Percentiles rank a stretch among this genome's conserved stretches.
These are phyloP conservation scores for Myotis lucifugus DNA, from an alignment of 2,113 vertebrate genomes.

Conservation along the genomic window DNA sequence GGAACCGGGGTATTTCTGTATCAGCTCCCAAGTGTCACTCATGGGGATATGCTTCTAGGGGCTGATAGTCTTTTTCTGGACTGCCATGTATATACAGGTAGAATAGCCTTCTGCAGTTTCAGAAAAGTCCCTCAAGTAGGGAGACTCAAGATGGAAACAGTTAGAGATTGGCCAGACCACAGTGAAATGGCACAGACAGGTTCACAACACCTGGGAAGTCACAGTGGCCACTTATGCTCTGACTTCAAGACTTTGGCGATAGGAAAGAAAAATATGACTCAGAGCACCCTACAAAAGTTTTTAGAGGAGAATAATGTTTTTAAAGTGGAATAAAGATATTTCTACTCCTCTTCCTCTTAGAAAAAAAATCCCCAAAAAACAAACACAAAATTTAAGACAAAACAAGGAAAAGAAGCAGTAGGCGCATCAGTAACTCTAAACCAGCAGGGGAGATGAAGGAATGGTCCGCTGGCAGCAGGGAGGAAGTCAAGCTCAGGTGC, in stretches of 20 bases:
- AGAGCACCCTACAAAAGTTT: not conserved
- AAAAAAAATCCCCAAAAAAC: not conserved
- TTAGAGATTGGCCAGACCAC: not conserved
- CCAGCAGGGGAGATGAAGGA: not conserved
- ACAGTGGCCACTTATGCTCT: not conserved
- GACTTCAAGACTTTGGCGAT: not conserved
- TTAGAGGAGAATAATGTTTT: not conserved
- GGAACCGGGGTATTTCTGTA: not conserved
- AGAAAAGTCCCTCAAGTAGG: not conserved
- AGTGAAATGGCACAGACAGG: not conserved
- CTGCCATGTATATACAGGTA: not conserved
- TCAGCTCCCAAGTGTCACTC: not conserved
- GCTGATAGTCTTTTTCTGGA: not conserved
- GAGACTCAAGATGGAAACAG: not conserved
- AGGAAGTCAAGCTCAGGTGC: not conserved
- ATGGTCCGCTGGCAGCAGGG: too few relatives aligned
- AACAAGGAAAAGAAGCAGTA: not conserved
- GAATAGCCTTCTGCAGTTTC: not conserved
- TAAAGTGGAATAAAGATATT: not conserved
- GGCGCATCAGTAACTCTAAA: not conserved
- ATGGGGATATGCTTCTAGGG: accelerated
- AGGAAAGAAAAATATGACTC: not conserved
- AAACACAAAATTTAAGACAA: not conserved
- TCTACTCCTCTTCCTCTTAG: not conserved
- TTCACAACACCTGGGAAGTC: not conserved